A percentile compares a stretch with the other conserved stretches of the same genome.
Conservation (phyloP, 2,888 invertebrate species). For the Amiota minor region DNA sequence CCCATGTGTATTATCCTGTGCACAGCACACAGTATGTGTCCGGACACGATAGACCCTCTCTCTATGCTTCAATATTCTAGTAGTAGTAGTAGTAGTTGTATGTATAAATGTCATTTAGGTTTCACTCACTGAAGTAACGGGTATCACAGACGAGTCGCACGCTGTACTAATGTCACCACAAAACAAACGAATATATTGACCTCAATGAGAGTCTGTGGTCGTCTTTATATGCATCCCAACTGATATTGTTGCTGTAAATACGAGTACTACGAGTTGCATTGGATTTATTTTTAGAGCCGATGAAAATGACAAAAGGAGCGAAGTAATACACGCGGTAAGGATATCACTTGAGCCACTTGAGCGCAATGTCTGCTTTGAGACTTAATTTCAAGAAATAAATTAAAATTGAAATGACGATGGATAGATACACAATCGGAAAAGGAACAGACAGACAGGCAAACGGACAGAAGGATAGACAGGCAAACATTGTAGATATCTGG, state of each 20-base stretch:
- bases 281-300: background rate
- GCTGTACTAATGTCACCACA: conserved; percentile 50
- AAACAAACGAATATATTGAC: conserved; percentile 49
- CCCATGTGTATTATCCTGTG: background rate
- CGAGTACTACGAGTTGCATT: no score
- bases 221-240: background rate
- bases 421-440: background rate
- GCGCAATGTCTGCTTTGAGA: background rate
- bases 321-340: background rate
- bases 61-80: background rate
- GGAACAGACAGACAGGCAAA: background rate
- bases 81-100: background rate
- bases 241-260: background rate
- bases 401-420: background rate
- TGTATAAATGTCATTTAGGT: conserved; percentile 1
- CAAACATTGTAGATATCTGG: no score
- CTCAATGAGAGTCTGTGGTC: conserved; percentile 43
- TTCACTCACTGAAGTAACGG: background rate
- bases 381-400: conserved; percentile 10
- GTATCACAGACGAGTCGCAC: conserved; percentile 20
- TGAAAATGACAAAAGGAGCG: background rate
- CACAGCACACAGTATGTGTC: background rate
- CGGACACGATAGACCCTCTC: background rate
- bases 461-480: background rate
- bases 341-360: conserved; percentile 9